These are phyloP conservation scores for Ennomos erosarius DNA, from an alignment of 2,888 invertebrate genomes.

Conservation along the genomic window DNA sequence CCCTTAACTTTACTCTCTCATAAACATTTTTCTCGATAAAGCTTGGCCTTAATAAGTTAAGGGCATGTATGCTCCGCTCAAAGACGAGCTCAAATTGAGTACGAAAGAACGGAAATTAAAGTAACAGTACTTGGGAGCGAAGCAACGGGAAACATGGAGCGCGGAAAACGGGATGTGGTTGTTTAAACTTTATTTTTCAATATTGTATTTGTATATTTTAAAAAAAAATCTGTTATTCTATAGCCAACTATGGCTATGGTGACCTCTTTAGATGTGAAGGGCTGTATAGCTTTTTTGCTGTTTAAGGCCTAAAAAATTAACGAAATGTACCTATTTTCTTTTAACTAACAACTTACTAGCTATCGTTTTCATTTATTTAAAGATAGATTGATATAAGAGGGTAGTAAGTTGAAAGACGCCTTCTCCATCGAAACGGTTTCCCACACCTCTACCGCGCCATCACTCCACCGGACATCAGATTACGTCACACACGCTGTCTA, in stretches of 20 bases:
- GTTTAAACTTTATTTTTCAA: too few relatives aligned
- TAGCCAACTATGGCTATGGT: too few relatives aligned
- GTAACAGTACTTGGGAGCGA: constrained; percentile 42
- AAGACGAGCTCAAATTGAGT: constrained; percentile 55
- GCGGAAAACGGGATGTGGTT: constrained; percentile 15
- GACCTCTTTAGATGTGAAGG: too few relatives aligned
- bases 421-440: constrained; percentile 9
- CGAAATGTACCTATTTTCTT: too few relatives aligned
- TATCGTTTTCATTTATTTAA: too few relatives aligned
- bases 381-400: too few relatives aligned
- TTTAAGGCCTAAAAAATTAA: too few relatives aligned
- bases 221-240: too few relatives aligned
- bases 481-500: constrained; percentile 42
- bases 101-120: constrained; percentile 73
- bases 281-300: too few relatives aligned
- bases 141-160: constrained; percentile 13
- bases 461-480: constrained; percentile 42
- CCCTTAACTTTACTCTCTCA: constrained; percentile 16
- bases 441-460: constrained; percentile 6
- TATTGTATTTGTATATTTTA: too few relatives aligned
- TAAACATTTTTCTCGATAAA: constrained; percentile 21
- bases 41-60: constrained; percentile 46
- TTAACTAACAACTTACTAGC: too few relatives aligned
- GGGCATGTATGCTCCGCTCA: constrained; percentile 40
- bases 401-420: constrained; percentile 16